Evolutionary conservation across 2,888 invertebrate species (phyloP), one percentile per base, ranked within the genome.

Genomic region (Drosophila neonasuta): DNA sequence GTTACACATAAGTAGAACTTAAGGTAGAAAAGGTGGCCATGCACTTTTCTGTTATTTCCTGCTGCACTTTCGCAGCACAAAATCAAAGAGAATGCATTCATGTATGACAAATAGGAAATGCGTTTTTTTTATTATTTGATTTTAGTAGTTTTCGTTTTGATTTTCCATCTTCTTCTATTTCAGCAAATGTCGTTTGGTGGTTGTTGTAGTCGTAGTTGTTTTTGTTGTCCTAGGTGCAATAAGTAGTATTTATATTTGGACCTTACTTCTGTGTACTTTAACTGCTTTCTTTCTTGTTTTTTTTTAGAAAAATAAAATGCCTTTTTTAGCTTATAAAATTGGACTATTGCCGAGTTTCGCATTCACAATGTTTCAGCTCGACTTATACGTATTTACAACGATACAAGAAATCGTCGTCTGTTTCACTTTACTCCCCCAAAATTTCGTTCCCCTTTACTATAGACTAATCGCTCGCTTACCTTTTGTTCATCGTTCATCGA

Each of bases 291-390:
- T 65, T 41, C 29, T 15, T 69, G 4, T 29, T 52, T 59, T 30
- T 36, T 39, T 70, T 29, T 71, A 74, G 55, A 75, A 77, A 75
- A 74, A 74, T 77, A 74, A 72, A 64, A 67, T 56, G 20, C 41
- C 34, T 64, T 24, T 63, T 24, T 24, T 63, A 57, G 52, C 56
- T 74, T 77, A 55, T 68, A 68, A 77, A 74, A 68, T 74, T 74
- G 74, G 77, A 74, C 77, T 74, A 77, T 68, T 29, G 59, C 60
- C 68, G 74, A 77, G 77, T 55, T 48, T 45, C 10, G 50, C 73
- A 75, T 65, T 73, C 66, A 61, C 30, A 74, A 70, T 58, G 56
- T 30, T 49, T 34, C 6, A 15, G 36, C 65, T 55, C 73, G 42
- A 56, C 77, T 57, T 49, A 45, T 50, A 52, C 51, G 39, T 64